Conservation (phyloP, 2,888 invertebrate genomes). For the Noctua comes region DNA sequence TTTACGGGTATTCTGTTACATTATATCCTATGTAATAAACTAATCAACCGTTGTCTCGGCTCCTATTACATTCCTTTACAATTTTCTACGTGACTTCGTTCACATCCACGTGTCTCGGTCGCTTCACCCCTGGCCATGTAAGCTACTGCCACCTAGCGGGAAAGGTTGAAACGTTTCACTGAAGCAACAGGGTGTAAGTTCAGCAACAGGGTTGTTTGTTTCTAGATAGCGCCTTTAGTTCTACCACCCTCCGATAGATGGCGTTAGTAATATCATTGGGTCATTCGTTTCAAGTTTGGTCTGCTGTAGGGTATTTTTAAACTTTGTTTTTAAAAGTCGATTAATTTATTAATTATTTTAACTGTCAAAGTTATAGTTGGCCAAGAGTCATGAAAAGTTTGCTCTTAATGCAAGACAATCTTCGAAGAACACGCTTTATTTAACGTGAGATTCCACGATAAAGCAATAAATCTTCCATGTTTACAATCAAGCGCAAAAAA, state of each 20-base stretch:
- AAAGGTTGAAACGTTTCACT: slow-evolving; percentile 30
- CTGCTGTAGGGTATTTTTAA: background rate
- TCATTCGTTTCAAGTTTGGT: background rate
- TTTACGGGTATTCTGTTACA: slow-evolving; percentile 1
- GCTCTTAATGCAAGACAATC: background rate
- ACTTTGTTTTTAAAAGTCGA: background rate
- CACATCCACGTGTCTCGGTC: slow-evolving; percentile 42
- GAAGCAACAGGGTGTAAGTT: slow-evolving; percentile 34
- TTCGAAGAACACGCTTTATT: background rate
- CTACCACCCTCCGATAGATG: slow-evolving; percentile 62
- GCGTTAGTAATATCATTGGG: slow-evolving; percentile 39
- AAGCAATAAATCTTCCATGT: slow-evolving; percentile 6
- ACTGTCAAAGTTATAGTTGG: background rate
- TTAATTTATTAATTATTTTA: background rate
- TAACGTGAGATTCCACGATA: background rate
- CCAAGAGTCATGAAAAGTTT: background rate
- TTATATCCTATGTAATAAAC: slow-evolving; percentile 33
- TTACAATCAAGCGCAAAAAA: slow-evolving; percentile 31
- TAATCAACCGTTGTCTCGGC: slow-evolving; percentile 49
- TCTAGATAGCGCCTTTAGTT: slow-evolving; percentile 32
- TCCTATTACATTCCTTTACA: slow-evolving; percentile 52
- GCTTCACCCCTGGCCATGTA: background rate
- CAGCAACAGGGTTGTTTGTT: slow-evolving; percentile 9
- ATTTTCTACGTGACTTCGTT: slow-evolving; percentile 53
- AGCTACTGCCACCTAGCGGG: slow-evolving; percentile 52